Evolutionary conservation across 1,140 invertebrate genomes (phyloP), one percentile per base, ranked within the genome.

Genomic region (Rhyzopertha dominica): DNA sequence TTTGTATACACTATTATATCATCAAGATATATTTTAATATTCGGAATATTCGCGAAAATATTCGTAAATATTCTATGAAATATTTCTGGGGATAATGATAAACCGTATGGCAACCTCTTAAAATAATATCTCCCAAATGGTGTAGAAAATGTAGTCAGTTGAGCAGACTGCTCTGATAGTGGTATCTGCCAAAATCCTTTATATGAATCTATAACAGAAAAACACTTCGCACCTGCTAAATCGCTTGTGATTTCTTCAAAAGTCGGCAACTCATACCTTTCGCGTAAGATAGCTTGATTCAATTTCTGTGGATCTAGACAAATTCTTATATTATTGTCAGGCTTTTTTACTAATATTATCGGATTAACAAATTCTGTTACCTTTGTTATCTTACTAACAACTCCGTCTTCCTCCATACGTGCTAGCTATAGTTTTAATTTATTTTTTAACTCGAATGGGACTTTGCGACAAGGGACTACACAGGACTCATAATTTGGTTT

Each of bases 291-390:
- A 9, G 51, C 54, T 51, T 61, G 65, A 54, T 76, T 76, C 25
- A 76, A 50, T 25, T 70, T 61, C 28, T 47, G 55, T 5, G 72
- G 72, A 57, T 76, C 70, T 18, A 76, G 40, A 48, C 71, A 74
- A 17, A 76, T 56, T 35, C 72, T 46, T 4, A 74, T 24, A 17
- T 64, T 51, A 29, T 60, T 62, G 49, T 71, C 64, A 19, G 47
- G 43, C 56, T 70, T 69, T 60, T 71, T 73, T 34, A 70, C 63
- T 8, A 70, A 49, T 1, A 69, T 64, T 22, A 70, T 49, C 14
- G 57, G 56, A 48, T 64, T 67, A 0, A 73, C 67, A 66, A 69
- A 74, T 26, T 69, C 66, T 2, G 71, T 71, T 4, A 67, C 64
- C 36, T 62, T 49, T 22, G 35, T 45, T 13, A 59, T 54, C 48